These are phyloP conservation scores for Troglohyphantes excavatus DNA, from an alignment of 2,888 invertebrate genomes.

Conservation along the genomic window DNA sequence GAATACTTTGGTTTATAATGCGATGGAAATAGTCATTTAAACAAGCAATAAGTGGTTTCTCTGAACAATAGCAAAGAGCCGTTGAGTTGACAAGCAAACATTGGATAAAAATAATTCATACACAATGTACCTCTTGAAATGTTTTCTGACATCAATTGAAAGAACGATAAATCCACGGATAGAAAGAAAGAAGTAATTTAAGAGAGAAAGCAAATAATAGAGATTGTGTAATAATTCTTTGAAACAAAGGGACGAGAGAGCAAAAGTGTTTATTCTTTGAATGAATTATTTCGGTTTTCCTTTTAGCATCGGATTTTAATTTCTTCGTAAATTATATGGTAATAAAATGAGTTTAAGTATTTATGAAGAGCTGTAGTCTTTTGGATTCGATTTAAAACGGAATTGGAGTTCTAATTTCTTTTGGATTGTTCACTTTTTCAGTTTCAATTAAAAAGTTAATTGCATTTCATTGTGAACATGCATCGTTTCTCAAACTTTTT, in stretches of 20 bases:
- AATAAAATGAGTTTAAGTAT: no score
- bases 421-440: no score
- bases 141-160: neutral
- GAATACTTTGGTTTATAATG: neutral
- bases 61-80: neutral
- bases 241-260: neutral
- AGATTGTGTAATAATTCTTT: neutral
- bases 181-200: neutral
- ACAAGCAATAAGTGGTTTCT: neutral
- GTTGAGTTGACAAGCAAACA: conserved; percentile 2
- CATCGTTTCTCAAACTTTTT: no score
- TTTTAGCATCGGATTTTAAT: neutral
- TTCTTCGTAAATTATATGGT: no score
- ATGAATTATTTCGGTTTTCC: neutral
- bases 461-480: no score
- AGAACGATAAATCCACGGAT: neutral
- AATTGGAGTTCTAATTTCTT: no score
- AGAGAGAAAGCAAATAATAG: neutral
- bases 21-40: neutral
- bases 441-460: no score
- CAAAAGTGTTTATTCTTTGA: neutral
- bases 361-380: no score
- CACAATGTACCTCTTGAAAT: neutral
- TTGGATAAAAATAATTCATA: neutral
- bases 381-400: no score